phyloP scores from a whole-genome alignment of 2,888 invertebrate species.

The Xiphydria camelus region DNA sequence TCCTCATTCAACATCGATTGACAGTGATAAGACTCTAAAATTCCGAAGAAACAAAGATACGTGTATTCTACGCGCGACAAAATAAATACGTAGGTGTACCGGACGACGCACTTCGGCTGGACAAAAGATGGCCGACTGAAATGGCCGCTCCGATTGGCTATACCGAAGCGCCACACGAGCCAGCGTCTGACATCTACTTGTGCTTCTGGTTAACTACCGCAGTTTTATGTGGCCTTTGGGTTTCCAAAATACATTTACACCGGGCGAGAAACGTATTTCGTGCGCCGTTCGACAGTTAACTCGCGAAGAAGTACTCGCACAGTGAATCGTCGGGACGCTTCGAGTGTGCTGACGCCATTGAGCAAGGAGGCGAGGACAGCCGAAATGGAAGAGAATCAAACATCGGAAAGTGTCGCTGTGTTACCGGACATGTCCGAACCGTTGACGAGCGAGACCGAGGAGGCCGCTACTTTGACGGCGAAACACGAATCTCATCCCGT shows the following conservation, averaged over 20 bases:
- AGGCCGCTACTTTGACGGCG: slow-evolving; percentile 41
- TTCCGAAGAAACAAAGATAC: too few species aligned
- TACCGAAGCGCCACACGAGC: background rate
- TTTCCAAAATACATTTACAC: background rate
- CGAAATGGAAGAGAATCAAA: slow-evolving; percentile 58
- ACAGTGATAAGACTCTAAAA: too few species aligned
- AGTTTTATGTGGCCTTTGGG: slow-evolving; percentile 7
- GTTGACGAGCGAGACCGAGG: slow-evolving; percentile 59
- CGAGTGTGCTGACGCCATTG: slow-evolving; percentile 36
- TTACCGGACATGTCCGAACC: slow-evolving; percentile 62
- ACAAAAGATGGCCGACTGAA: background rate
- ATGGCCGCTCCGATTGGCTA: background rate
- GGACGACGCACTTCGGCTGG: background rate
- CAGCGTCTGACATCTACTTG: slow-evolving; percentile 8
- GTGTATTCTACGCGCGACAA: background rate
- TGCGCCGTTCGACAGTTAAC: background rate
- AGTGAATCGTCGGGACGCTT: background rate
- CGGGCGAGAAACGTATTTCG: background rate
- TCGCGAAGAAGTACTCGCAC: background rate
- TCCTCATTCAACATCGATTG: too few species aligned
- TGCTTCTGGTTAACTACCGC: background rate
- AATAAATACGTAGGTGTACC: background rate
- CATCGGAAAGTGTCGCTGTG: slow-evolving; percentile 60
- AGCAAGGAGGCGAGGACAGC: slow-evolving; percentile 45
- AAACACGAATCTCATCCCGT: slow-evolving; percentile 47